Evolutionary conservation across 2,888 invertebrate genomes (phyloP), one percentile per base, ranked within the genome.

Genomic region (Drosophila multiciliata): DNA sequence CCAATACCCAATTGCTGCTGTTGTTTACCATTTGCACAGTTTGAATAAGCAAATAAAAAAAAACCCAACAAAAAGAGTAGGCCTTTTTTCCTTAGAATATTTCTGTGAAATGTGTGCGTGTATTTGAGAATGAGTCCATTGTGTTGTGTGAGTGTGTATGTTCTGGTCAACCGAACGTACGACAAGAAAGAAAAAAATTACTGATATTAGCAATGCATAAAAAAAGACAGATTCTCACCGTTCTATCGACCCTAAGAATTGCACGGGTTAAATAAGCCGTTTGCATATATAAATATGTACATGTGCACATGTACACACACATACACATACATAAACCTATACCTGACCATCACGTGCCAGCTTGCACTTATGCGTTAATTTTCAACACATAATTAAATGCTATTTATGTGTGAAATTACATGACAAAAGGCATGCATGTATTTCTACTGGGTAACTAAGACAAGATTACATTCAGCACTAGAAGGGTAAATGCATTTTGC

Each of bases 1-100:
- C 70, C 69, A 70, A 75, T 75, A 29, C 76, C 54, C 76, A 70
- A 74, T 69, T 69, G 49, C 66, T 75, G 61, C 57, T 66, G 66
- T 50, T 72, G 33, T 73, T 73, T 73, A 73, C 58, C 73, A 73
- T 73, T 75, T 59, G 61, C 54, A 15, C 45, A 32, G 61, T 76
- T 65, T 70, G 48, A 76, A 76, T 75, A 71, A 50, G 38, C 54
- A 65, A 38, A 23, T 12, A 55, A 35, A 20, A 17, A 49, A 72
- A 73, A 53, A 57, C 50, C 6, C 15, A 32, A 49, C 52, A 11
- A 58, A 50, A 48, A 52, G 36, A 60, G 29, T 36, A 64, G 45
- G 54, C 38, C 62, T 61, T 59, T 59, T 69, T 75, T 65, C 50
- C 26, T 50, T 73, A 29, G 38, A 42, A 54, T 45, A 65, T 75